These are phyloP conservation scores for Lepidocyrtinus sp. DNA, from an alignment of 2,888 invertebrate species.

Conservation along the genomic window DNA sequence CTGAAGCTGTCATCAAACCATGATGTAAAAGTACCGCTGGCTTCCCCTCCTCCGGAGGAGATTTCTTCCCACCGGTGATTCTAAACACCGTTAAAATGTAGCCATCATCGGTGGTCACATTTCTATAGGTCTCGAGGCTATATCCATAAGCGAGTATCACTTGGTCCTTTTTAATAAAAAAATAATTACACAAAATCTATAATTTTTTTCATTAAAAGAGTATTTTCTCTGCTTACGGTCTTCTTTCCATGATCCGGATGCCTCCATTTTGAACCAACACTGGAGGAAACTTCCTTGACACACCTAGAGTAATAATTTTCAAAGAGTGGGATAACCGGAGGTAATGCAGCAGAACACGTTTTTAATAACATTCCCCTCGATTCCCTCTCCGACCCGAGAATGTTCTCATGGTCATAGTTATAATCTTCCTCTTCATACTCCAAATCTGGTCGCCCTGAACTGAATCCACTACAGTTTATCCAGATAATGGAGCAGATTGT, in stretches of 20 bases:
- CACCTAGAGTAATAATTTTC: constrained; percentile 28
- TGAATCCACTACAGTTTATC: too few species aligned
- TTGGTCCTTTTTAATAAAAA: constrained; percentile 12
- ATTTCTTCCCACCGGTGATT: constrained; percentile 34
- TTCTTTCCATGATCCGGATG: constrained; percentile 33
- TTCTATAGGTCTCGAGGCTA: constrained; percentile 19
- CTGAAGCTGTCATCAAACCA: constrained; percentile 44
- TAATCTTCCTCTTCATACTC: not conserved
- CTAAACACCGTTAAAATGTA: constrained; percentile 43
- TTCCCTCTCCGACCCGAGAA: too few species aligned
- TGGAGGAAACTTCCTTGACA: constrained; percentile 14
- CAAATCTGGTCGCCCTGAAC: too few species aligned
- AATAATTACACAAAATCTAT: not conserved
- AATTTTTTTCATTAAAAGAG: not conserved
- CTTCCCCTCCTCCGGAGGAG: constrained; percentile 29
- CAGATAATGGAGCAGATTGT: too few species aligned
- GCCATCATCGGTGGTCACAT: constrained; percentile 47
- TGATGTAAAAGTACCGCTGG: constrained; percentile 36
- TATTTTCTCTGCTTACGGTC: constrained; percentile 7
- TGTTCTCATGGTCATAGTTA: not conserved
- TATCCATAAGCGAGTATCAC: constrained; percentile 20
- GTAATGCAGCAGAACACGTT: not conserved
- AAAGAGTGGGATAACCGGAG: not conserved
- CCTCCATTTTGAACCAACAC: not conserved
- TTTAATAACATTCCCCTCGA: not conserved